phyloP scores from a whole-genome alignment of 2,113 vertebrate species.

The Festucalex cinctus region DNA sequence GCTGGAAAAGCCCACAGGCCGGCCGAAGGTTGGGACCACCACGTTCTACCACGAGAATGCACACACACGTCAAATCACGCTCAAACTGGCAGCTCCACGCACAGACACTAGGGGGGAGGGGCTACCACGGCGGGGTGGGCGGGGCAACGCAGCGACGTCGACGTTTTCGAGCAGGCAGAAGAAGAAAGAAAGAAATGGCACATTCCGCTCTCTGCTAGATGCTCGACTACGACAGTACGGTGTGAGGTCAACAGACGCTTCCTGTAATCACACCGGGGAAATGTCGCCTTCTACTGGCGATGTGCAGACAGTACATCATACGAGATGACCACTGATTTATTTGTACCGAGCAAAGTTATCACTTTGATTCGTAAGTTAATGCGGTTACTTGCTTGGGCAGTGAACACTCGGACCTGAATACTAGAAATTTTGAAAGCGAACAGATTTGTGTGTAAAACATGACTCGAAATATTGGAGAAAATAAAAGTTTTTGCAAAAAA shows the following conservation, averaged over 20 bases:
- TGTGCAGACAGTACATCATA: background rate
- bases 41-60: slow-evolving; percentile 51
- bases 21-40: slow-evolving; percentile 31
- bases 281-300: background rate
- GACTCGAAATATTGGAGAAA: too few relatives aligned
- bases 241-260: background rate
- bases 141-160: slow-evolving; percentile 36
- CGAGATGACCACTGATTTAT: background rate
- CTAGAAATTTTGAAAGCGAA: too few relatives aligned
- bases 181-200: slow-evolving; percentile 36
- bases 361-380: background rate
- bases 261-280: background rate
- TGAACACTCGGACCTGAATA: background rate
- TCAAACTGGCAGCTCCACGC: slow-evolving; percentile 18
- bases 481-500: too few relatives aligned
- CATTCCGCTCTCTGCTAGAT: slow-evolving; percentile 33
- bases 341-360: background rate
- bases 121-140: slow-evolving; percentile 38
- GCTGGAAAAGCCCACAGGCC: slow-evolving; percentile 56
- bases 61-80: background rate
- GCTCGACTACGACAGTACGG: background rate
- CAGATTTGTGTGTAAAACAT: too few relatives aligned
- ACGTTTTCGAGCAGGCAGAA: slow-evolving; percentile 40
- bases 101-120: slow-evolving; percentile 28
- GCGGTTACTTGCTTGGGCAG: background rate